Evolutionary conservation across 2,113 vertebrate genomes (phyloP), one percentile per base, ranked within the genome.

Genomic region (Pteruthius melanotis): DNA sequence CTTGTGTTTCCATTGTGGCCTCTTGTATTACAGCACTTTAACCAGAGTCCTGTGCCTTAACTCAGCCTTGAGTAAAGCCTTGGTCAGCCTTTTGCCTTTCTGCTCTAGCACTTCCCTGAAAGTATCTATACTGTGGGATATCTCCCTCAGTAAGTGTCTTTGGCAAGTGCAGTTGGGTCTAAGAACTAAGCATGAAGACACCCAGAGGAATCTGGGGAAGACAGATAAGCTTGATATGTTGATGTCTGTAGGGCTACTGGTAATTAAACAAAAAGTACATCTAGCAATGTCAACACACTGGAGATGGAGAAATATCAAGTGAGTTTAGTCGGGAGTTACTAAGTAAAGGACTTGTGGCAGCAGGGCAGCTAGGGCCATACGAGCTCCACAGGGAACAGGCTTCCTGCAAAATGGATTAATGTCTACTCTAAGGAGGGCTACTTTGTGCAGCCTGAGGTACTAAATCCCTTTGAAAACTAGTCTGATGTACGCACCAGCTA

Each of bases 381-480:
- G 31, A 85, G 40, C 59, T 74, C 52, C 40, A 13, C 5, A 49
- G 77, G 64, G 64, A 89, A 37, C 10, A 37, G 42, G 44, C 3
- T 87, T 27, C 52, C 52, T 64, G 69, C 28, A 87, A 52, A 74
- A 56, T 44, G 68, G 56, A 87, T 89, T 75, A 15, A 59, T 44
- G 44, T 21, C 79, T 65, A 18, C 50, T 83, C 70, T 44, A 54
- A 95, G 85, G 78, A 88, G 61, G 53, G 54, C 57, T 93, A 54
- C 28, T 83, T 65, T 65, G 49, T 20, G n/a, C 60, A 72, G 70
- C 75, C 88, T 83, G 30, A 88, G 88, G 82, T 95, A 66, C 23
- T 90, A 86, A 88, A 94, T 88, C 78, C 59, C 75, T 83, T 79
- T 80, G 83, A 88, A 86, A 88, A 80, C 11, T 57, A 65, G 82